Conservation (phyloP, 2,797 vertebrate species). For the Acanthornis magna region DNA sequence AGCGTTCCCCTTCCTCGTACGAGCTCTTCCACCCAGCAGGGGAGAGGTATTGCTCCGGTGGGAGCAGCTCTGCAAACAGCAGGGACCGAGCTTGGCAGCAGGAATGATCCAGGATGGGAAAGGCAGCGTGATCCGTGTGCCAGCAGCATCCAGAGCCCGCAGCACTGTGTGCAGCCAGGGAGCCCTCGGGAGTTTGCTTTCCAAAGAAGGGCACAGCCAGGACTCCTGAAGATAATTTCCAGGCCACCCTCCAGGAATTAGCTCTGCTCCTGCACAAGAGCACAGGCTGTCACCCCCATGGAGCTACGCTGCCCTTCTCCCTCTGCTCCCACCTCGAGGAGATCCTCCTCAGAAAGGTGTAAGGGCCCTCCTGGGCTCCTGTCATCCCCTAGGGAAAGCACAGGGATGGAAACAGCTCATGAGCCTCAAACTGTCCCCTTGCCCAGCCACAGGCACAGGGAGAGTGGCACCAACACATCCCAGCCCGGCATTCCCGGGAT, state of each 20-base stretch:
- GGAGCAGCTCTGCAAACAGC: background rate
- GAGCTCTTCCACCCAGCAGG: background rate
- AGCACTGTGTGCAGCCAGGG: background rate
- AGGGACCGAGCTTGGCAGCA: fast-evolving
- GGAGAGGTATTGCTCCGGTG: fast-evolving
- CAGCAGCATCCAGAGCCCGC: background rate
- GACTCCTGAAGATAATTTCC: slow-evolving; percentile 15
- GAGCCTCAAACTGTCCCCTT: background rate
- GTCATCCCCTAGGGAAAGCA: fast-evolving
- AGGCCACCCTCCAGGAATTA: slow-evolving; percentile 46
- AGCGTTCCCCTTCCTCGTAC: fast-evolving
- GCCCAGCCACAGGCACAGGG: fast-evolving
- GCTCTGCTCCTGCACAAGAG: background rate
- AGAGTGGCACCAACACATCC: background rate
- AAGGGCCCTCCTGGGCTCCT: background rate
- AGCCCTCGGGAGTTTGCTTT: background rate
- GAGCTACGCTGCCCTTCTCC: fast-evolving
- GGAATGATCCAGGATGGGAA: background rate
- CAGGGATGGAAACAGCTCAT: fast-evolving
- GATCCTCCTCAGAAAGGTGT: fast-evolving
- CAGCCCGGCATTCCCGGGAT: background rate
- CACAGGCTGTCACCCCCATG: fast-evolving
- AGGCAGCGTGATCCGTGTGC: background rate
- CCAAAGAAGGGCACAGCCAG: slow-evolving; percentile 56
- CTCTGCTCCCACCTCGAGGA: fast-evolving